These are phyloP conservation scores for Diarsia dahlii DNA, from an alignment of 2,888 invertebrate genomes.

Conservation along the genomic window DNA sequence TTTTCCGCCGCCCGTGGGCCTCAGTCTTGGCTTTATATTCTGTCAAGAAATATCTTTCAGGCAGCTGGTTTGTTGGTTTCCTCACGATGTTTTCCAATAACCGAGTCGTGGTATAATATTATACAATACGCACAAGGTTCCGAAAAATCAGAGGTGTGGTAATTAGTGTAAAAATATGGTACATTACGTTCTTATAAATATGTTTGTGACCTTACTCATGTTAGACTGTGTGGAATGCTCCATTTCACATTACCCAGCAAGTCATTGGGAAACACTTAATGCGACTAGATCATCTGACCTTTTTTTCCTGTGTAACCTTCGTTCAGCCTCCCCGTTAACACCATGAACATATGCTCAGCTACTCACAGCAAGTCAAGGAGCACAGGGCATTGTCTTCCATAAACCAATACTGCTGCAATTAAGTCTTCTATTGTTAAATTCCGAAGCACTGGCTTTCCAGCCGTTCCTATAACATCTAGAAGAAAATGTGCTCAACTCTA, in stretches of 20 bases:
- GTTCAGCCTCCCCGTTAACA: conserved; percentile 1
- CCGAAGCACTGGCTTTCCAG: neutral
- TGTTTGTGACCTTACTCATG: too few species aligned
- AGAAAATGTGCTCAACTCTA: too few species aligned
- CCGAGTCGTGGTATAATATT: too few species aligned
- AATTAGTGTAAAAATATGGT: too few species aligned
- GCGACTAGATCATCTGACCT: neutral
- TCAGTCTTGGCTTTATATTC: too few species aligned
- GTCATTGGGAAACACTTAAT: neutral
- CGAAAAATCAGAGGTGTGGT: too few species aligned
- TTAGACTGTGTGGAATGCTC: neutral
- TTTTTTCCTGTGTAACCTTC: neutral
- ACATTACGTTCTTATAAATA: too few species aligned
- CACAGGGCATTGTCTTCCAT: conserved; percentile 4
- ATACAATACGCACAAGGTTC: too few species aligned
- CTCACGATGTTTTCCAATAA: too few species aligned
- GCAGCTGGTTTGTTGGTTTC: too few species aligned
- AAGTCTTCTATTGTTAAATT: conserved; percentile 27
- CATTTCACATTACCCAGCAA: neutral
- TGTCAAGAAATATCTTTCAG: too few species aligned
- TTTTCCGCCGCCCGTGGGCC: too few species aligned
- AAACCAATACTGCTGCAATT: neutral
- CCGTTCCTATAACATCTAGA: neutral
- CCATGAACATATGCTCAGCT: conserved; percentile 7
- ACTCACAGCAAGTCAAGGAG: neutral